Conservation (phyloP, 2,888 invertebrate species). For the Himalopsyche japonica region DNA sequence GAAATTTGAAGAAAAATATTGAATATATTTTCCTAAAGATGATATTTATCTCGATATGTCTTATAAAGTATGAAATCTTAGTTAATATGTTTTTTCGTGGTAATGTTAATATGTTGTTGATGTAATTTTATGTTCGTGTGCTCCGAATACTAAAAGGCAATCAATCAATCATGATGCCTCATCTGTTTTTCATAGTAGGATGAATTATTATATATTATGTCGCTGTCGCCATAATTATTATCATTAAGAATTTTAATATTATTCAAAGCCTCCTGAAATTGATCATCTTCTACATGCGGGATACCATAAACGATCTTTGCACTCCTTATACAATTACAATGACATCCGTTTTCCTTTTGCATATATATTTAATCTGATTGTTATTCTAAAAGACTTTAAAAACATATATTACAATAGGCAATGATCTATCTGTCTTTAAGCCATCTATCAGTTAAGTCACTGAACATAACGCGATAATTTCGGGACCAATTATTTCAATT, state of each 20-base stretch:
- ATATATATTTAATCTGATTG: neutral
- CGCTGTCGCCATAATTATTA: neutral
- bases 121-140: neutral
- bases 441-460: neutral
- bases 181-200: too few relatives aligned
- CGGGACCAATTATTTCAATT: neutral
- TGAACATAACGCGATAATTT: too few relatives aligned
- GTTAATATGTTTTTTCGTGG: neutral
- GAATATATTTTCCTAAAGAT: too few relatives aligned
- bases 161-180: neutral
- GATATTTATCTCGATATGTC: too few relatives aligned
- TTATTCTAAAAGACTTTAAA: neutral
- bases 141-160: neutral
- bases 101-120: too few relatives aligned
- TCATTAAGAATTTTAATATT: neutral
- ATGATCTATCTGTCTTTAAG: neutral
- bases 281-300: neutral
- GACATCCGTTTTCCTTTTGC: neutral
- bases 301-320: neutral
- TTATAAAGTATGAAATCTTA: too few relatives aligned
- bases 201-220: neutral
- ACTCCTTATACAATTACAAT: neutral
- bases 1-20: too few relatives aligned
- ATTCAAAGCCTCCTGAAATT: neutral
- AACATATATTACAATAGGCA: neutral